A percentile compares a stretch with the other conserved stretches of the same genome.
Evolutionary conservation across 2,888 invertebrate species (phyloP).

Genomic region (Cryptus armator): DNA sequence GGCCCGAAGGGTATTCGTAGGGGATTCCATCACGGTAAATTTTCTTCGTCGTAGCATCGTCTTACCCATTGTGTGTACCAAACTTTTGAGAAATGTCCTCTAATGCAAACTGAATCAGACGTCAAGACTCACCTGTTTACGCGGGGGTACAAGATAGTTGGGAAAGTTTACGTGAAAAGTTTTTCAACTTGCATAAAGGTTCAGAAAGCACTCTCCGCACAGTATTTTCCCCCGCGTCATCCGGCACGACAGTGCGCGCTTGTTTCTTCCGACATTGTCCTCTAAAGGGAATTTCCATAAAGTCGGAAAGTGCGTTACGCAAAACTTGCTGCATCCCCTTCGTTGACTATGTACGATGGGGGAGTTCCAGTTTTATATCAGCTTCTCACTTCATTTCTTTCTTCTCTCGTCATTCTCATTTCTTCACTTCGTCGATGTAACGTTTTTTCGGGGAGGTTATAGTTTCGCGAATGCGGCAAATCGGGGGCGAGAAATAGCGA

Average conservation of each 20-base stretch:
- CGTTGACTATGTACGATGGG: slow-evolving; percentile 14
- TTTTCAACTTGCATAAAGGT: slow-evolving; percentile 45
- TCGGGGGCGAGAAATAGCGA: neutral
- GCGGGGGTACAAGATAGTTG: slow-evolving; percentile 48
- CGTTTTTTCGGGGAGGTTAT: neutral
- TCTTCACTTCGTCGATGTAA: slow-evolving; percentile 34
- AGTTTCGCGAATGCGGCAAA: slow-evolving; percentile 12
- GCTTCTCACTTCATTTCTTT: slow-evolving; percentile 15
- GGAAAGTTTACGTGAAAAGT: slow-evolving; percentile 36
- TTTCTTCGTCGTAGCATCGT: neutral
- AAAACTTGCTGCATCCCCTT: slow-evolving; percentile 45
- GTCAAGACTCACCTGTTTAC: slow-evolving; percentile 49
- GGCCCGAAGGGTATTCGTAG: neutral
- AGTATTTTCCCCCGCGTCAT: slow-evolving; percentile 49
- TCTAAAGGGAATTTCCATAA: slow-evolving; percentile 46
- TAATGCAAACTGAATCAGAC: slow-evolving; percentile 54
- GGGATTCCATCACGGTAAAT: slow-evolving; percentile 27
- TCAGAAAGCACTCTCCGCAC: slow-evolving; percentile 26
- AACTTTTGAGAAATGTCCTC: slow-evolving; percentile 31
- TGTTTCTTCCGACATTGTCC: slow-evolving; percentile 45
- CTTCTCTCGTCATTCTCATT: slow-evolving; percentile 20
- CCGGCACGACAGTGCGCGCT: slow-evolving; percentile 10
- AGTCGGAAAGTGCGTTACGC: slow-evolving; percentile 58
- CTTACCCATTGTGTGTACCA: slow-evolving; percentile 19
- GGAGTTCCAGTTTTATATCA: neutral